A percentile compares a stretch with the other conserved stretches of the same genome.
Conservation (phyloP, 2,888 invertebrate species). For the Apamea crenata region DNA sequence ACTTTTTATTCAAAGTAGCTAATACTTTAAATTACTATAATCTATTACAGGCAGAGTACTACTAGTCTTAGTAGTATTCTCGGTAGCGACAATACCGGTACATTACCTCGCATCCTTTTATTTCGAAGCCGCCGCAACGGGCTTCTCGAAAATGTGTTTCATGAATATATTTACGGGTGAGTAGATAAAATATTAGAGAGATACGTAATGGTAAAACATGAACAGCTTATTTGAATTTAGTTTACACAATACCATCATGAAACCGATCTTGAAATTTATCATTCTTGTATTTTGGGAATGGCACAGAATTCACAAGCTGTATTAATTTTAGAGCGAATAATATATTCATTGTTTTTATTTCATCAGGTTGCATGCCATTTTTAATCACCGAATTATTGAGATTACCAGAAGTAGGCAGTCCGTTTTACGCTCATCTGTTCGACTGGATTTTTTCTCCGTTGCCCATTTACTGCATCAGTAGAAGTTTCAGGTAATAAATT, state of each 20-base stretch:
- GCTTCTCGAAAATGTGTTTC: constrained; percentile 94
- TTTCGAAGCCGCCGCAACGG: constrained; percentile 94
- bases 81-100: constrained; percentile 93
- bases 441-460: constrained; percentile 93
- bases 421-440: constrained; percentile 91
- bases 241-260: constrained; percentile 31
- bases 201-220: constrained; percentile 23
- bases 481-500: constrained; percentile 83
- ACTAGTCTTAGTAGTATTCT: constrained; percentile 92
- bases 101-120: constrained; percentile 93
- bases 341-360: constrained; percentile 56
- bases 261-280: constrained; percentile 28
- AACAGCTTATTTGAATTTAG: constrained; percentile 42
- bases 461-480: constrained; percentile 91
- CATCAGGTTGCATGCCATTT: constrained; percentile 93
- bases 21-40: background rate
- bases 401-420: constrained; percentile 91
- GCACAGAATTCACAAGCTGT: constrained; percentile 37
- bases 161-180: constrained; percentile 92
- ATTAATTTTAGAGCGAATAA: constrained; percentile 47
- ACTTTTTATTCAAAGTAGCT: background rate
- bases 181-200: constrained; percentile 20
- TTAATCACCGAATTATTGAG: constrained; percentile 93
- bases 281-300: constrained; percentile 49
- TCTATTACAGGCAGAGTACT: constrained; percentile 90